Percentiles rank a stretch among this genome's conserved stretches.
These are phyloP conservation scores for Rhegmatorhina hoffmannsi DNA, from an alignment of 2,113 vertebrate genomes.

Conservation along the genomic window DNA sequence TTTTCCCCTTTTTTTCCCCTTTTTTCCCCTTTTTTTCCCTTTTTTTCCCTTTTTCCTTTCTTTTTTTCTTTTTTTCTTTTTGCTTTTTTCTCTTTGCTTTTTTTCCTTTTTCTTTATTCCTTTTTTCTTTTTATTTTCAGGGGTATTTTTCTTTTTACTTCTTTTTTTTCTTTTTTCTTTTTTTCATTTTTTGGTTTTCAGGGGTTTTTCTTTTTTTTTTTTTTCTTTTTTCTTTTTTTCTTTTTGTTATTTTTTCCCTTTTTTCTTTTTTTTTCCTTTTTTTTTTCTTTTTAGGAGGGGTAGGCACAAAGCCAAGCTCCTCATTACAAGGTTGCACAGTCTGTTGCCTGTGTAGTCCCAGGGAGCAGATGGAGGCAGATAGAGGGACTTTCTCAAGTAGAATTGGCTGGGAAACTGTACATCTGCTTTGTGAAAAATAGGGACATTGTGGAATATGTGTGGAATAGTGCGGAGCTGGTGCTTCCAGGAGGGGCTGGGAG, in stretches of 20 bases:
- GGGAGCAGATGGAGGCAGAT: slow-evolving; percentile 60
- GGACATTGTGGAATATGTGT: neutral
- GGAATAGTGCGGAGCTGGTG: neutral
- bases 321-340: slow-evolving; percentile 37
- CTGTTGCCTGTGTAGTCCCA: slow-evolving; percentile 18
- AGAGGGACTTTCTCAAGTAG: slow-evolving; percentile 20
- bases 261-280: fast-evolving
- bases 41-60: neutral
- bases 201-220: too few species aligned
- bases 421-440: slow-evolving; percentile 40
- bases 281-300: neutral
- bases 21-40: neutral
- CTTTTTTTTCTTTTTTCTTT: neutral
- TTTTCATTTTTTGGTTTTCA: too few species aligned
- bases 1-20: too few species aligned
- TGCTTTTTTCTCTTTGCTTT: too few species aligned
- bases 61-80: neutral
- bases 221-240: neutral
- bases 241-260: neutral
- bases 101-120: too few species aligned
- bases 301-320: slow-evolving; percentile 38
- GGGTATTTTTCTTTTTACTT: too few species aligned
- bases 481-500: neutral
- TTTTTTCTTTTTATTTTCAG: neutral
- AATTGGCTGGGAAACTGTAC: slow-evolving; percentile 51